Base-by-base conservation (phyloP, 2,113 vertebrate species). In the Thamnophis sirtalis region DNA sequence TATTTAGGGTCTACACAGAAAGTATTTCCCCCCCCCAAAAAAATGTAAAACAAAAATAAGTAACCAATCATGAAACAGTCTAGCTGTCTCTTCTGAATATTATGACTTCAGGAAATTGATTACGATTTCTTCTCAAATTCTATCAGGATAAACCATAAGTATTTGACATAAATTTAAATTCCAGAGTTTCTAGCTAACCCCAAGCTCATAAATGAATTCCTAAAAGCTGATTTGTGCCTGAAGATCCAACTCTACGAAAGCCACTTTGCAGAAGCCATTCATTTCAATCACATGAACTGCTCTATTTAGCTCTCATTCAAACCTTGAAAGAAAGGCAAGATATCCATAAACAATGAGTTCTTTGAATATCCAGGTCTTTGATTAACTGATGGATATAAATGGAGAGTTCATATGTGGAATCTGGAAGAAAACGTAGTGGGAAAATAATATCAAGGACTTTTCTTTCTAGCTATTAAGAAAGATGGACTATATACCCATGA, bases 131-230 rank as follows among this genome's bases (percentile, higher is more conserved):
- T 97, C 95, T 97, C 95, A 94, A 96, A 97, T 95, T 94, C 96
- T 94, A 98, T 98, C 97, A 97, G 95, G 96, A 95, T 96, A 97
- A 97, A 96, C 95, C 92, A 96, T 96, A 96, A 97, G 94, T 92
- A 94, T 94, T 96, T 98, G 97, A 97, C 98, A 98, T 97, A 96
- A 98, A 98, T 98, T 98, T 97, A 97, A 98, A 98, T 98, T 98
- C 98, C 98, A 97, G 96, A 97, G 97, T 96, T 98, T 98, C 97
- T 97, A 96, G 96, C 98, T 98, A 98, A 98, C 97, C 88, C 48
- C 98, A 96, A 97, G 95, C 97, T 98, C 98, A 98, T 98, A 98
- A 99, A 98, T 98, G 98, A 98, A 97, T 98, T 99, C 98, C 98
- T 98, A 98, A 98, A 98, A 97, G 97, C 98, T 98, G 97, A 98